These are phyloP conservation scores for Danionella cerebrum DNA, from an alignment of 2,113 vertebrate species.

Conservation along the genomic window DNA sequence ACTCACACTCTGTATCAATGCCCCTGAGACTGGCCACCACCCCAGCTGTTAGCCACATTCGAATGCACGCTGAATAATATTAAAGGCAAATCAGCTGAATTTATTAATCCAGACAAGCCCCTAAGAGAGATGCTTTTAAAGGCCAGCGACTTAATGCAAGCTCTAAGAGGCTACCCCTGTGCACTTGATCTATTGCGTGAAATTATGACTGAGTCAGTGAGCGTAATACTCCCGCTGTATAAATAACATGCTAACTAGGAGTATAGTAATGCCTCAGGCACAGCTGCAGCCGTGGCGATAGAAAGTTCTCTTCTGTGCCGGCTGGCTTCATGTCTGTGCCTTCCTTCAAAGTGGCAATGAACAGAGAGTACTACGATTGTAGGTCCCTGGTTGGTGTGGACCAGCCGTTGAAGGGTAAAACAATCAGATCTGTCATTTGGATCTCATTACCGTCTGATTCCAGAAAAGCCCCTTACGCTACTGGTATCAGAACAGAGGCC, in stretches of 20 bases:
- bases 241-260: constrained; percentile 55
- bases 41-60: constrained; percentile 69
- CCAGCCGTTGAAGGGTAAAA: constrained; percentile 19
- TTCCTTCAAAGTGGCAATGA: background rate
- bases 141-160: constrained; percentile 69
- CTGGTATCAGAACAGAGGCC: constrained; percentile 41
- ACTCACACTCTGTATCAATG: background rate
- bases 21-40: constrained; percentile 50
- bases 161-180: constrained; percentile 62
- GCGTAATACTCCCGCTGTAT: constrained; percentile 44
- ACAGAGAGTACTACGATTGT: background rate
- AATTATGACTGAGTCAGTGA: constrained; percentile 56
- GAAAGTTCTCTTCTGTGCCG: constrained; percentile 37
- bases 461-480: constrained; percentile 39
- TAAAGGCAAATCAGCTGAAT: constrained; percentile 65
- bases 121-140: constrained; percentile 69
- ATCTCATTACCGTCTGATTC: constrained; percentile 35
- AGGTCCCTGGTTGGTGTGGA: background rate
- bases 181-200: constrained; percentile 56
- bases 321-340: no score
- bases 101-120: constrained; percentile 62
- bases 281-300: constrained; percentile 52
- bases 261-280: constrained; percentile 4
- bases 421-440: constrained; percentile 38
- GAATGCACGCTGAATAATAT: constrained; percentile 69